Percentiles rank a stretch among this genome's conserved stretches.
These are phyloP conservation scores for Calycopis cecrops DNA, from an alignment of 1,140 invertebrate genomes.

Conservation along the genomic window DNA sequence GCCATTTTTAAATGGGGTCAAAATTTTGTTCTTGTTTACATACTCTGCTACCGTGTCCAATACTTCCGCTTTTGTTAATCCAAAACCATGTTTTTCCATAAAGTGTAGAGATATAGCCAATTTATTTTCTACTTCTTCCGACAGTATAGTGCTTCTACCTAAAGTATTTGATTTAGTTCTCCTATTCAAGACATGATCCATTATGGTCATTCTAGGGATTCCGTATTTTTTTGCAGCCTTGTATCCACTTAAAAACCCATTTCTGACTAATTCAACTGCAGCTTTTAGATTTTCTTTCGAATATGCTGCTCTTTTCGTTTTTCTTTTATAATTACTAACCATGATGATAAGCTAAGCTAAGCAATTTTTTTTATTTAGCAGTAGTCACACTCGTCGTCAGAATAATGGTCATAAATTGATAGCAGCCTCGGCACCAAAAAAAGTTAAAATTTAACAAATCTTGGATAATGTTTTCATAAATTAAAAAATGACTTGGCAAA, in stretches of 20 bases:
- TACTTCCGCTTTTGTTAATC: slow-evolving; percentile 39
- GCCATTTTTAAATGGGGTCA: slow-evolving; percentile 45
- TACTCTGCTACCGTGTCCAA: slow-evolving; percentile 35
- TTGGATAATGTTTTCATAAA: slow-evolving; percentile 1
- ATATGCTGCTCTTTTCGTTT: neutral
- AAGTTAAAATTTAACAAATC: slow-evolving; percentile 3
- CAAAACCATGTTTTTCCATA: slow-evolving; percentile 45
- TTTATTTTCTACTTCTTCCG: slow-evolving; percentile 28
- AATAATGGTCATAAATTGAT: slow-evolving; percentile 3
- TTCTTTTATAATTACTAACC: slow-evolving; percentile 2
- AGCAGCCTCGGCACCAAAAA: slow-evolving; percentile 10
- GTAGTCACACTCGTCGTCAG: neutral
- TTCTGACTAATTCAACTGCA: neutral
- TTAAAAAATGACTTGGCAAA: slow-evolving; percentile 7
- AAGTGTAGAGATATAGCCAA: slow-evolving; percentile 29
- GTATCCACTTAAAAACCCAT: slow-evolving; percentile 20
- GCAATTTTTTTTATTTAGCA: neutral
- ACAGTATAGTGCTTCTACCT: slow-evolving; percentile 15
- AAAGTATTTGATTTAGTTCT: slow-evolving; percentile 13
- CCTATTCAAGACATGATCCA: slow-evolving; percentile 13
- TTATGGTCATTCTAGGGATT: slow-evolving; percentile 31
- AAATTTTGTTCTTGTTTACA: slow-evolving; percentile 36
- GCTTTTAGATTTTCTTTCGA: slow-evolving; percentile 5
- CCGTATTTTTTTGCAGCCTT: slow-evolving; percentile 23
- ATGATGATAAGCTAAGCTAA: slow-evolving; percentile 1